Evolutionary conservation across 2,888 invertebrate genomes (phyloP).

Genomic region (Tigriopus californicus): DNA sequence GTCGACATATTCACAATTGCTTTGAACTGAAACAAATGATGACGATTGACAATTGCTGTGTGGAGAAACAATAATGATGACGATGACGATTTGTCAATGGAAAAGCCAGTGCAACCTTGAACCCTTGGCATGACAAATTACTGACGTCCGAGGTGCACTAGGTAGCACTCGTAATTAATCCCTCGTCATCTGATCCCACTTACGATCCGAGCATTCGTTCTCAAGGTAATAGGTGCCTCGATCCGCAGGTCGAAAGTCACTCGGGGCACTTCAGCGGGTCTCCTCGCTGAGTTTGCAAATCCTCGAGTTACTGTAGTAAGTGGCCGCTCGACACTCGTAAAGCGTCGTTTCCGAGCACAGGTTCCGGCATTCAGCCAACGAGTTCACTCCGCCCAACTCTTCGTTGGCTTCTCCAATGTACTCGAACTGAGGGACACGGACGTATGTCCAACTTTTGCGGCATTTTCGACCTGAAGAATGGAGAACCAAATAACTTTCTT

Average conservation of each 20-base stretch:
- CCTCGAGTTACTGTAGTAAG: slow-evolving; percentile 30
- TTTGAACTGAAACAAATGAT: slow-evolving; percentile 25
- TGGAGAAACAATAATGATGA: neutral
- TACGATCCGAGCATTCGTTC: slow-evolving; percentile 35
- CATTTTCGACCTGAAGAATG: neutral
- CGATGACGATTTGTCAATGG: neutral
- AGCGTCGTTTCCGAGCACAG: slow-evolving; percentile 31
- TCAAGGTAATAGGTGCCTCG: slow-evolving; percentile 34
- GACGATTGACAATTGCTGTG: neutral
- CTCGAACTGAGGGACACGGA: slow-evolving; percentile 32
- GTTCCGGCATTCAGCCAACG: slow-evolving; percentile 31
- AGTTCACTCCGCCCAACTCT: slow-evolving; percentile 28
- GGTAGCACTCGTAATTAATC: no score
- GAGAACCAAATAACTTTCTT: neutral
- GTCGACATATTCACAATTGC: slow-evolving; percentile 30
- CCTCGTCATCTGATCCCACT: slow-evolving; percentile 16
- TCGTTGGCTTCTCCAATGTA: slow-evolving; percentile 31
- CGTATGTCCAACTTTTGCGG: slow-evolving; percentile 29
- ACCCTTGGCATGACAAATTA: neutral
- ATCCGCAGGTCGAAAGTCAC: slow-evolving; percentile 27
- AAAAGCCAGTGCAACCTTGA: neutral
- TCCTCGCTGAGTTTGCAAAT: slow-evolving; percentile 32
- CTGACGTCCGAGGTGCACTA: neutral
- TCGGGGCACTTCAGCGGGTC: slow-evolving; percentile 32
- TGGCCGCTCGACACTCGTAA: slow-evolving; percentile 31